Evolutionary conservation across 2,797 vertebrate genomes (phyloP), one percentile per base, ranked within the genome.

Genomic region (Pipistrellus nathusii): DNA sequence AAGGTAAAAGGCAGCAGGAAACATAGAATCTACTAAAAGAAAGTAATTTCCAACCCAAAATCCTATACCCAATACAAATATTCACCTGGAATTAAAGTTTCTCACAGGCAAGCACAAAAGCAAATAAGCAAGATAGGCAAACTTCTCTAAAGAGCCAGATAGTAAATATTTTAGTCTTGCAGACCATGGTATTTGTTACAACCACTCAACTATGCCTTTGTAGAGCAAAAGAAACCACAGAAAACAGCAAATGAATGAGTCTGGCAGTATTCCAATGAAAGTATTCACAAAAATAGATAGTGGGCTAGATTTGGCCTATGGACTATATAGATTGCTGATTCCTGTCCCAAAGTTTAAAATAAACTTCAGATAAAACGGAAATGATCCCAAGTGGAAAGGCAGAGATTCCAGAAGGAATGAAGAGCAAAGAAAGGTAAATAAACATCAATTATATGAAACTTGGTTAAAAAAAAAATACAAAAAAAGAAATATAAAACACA

Each of bases 291-390:
- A 89, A 89, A 92, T 51, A 77, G 75, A 41, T 71, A 76, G 27
- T 62, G n/a, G 55, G 76, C 30, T 85, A 53, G 44, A 88, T 85
- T 81, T 84, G 53, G 69, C 41, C 80, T 69, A 35, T 71, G 44
- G 68, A 73, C 30, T 20, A 15, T 20, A 15, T 27, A 64, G 25
- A 75, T 75, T 75, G 71, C 71, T 83, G 64, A 92, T 51, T 76
- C 69, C 27, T 69, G 38, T 73, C 46, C 64, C 68, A 30, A 87
- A 88, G 38, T 82, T 87, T 90, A 93, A 44, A 44, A 44, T 44
- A 44, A 84, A 92, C 62, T 73, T 83, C 57, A 48, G 90, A 83
- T 62, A 78, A 77, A 90, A 92, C 44, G 30, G 23, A 95, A 84
- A 85, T 84, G 51, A 94, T 80, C 30, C 41, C 21, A 46, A 38